Conservation (phyloP, 2,888 invertebrate species). For the Ectemnius cavifrons region DNA sequence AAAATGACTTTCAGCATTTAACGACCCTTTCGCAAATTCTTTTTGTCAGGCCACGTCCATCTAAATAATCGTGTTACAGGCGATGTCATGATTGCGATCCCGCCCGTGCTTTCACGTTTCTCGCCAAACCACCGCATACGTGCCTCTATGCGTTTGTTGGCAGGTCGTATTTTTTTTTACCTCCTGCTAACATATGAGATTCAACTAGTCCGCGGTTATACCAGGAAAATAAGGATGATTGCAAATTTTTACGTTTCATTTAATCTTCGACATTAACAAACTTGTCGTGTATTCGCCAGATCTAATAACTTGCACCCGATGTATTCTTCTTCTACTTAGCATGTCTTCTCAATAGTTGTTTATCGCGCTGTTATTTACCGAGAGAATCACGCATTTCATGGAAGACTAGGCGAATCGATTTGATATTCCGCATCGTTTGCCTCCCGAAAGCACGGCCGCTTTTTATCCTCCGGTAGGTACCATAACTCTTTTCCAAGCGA, state of each 20-base stretch:
- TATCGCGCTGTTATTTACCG: slow-evolving; percentile 2
- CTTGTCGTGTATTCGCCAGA: not conserved
- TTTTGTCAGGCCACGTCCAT: not conserved
- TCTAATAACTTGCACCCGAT: too few relatives aligned
- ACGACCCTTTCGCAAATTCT: too few relatives aligned
- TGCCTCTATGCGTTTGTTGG: too few relatives aligned
- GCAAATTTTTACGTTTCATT: not conserved
- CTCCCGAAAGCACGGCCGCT: not conserved
- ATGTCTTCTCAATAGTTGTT: too few relatives aligned
- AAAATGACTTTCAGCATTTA: too few relatives aligned
- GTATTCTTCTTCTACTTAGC: too few relatives aligned
- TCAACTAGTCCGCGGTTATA: too few relatives aligned
- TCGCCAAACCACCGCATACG: too few relatives aligned
- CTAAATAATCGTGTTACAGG: slow-evolving; percentile 15
- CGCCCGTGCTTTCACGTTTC: too few relatives aligned
- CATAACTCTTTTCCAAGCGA: slow-evolving; percentile 6
- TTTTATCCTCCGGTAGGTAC: not conserved
- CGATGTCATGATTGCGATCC: slow-evolving; percentile 35
- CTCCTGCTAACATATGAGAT: too few relatives aligned
- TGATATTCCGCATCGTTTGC: not conserved
- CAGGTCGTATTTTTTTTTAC: too few relatives aligned
- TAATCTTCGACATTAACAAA: not conserved
- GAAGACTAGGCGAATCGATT: not conserved
- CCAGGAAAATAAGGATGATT: too few relatives aligned
- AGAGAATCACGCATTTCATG: slow-evolving; percentile 1